Base-by-base conservation (phyloP, 2,888 invertebrate species). In the Tetragonisca angustula region DNA sequence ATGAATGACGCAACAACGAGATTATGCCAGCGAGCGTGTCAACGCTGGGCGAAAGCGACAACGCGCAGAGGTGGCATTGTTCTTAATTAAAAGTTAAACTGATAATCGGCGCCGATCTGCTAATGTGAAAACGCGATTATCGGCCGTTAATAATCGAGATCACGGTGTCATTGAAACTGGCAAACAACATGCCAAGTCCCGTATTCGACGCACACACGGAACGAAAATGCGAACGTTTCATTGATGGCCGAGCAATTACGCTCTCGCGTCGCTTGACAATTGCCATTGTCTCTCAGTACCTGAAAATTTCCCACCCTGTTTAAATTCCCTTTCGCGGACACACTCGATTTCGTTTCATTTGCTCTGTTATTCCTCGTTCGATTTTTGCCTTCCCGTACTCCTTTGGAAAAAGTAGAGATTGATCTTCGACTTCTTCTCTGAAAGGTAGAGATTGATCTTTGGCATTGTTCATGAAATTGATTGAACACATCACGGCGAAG, bases 51-150 rank as follows among this genome's bases (percentile, higher is more conserved):
- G 52, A 50, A 21, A 17, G 70, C 43, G 73, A 52, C 24, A 13
- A 56, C 69, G 52, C 59, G 43, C 68, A 52, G 32, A n/a, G 24
- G 49, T 19, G 68, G 65, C 52, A 83, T 83, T 69, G 83, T 83
- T 77, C 72, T 70, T 76, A 70, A 83, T 83, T 83, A 82, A 82
- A 82, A 77, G 64, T 77, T 83, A 76, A 70, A 76, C 76, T 70
- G 83, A 83, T 83, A 82, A 81, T 54, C 43, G 15, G 64, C 52
- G 27, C 73, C 70, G 83, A 83, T 81, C 72, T 81, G 76, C 69
- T 82, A 74, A 83, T 82, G 76, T 54, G 76, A 65, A 83, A 83
- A 76, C 52, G 64, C 50, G 75, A 83, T 83, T 76, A 65, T 43
- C 62, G 62, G 6, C 9, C 6, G 24, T n/a, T 0, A 76, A 36